Conservation (phyloP, 2,888 invertebrate genomes). For the Allophyes oxyacanthae region DNA sequence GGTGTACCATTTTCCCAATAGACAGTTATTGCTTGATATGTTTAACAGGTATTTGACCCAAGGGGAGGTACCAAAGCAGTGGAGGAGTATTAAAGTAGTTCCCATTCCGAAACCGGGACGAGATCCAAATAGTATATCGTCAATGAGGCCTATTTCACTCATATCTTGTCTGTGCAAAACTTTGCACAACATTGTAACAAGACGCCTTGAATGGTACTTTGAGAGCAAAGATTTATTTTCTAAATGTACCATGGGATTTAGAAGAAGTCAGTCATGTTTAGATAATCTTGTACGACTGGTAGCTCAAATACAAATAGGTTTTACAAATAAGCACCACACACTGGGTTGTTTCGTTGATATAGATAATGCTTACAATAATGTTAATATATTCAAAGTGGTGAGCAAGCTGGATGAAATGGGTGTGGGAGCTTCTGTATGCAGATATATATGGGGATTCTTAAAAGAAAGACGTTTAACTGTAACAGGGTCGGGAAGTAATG, state of each 20-base stretch:
- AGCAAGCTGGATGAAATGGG: not conserved
- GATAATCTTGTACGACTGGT: slow-evolving; percentile 11
- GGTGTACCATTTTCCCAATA: not conserved
- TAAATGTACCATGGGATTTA: slow-evolving; percentile 4
- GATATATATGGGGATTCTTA: not conserved
- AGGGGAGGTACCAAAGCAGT: not conserved
- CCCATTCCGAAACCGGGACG: not conserved
- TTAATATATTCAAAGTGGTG: not conserved
- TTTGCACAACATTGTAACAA: not conserved
- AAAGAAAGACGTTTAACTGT: not conserved
- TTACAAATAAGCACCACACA: slow-evolving; percentile 3
- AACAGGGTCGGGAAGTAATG: not conserved
- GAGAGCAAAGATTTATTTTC: not conserved
- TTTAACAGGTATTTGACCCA: not conserved
- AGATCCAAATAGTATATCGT: not conserved
- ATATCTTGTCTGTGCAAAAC: not conserved
- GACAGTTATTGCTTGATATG: not conserved
- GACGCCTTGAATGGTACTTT: not conserved
- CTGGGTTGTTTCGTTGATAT: slow-evolving; percentile 4
- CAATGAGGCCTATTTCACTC: not conserved
- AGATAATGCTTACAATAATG: not conserved
- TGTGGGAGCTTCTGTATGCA: slow-evolving; percentile 1
- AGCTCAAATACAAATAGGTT: slow-evolving; percentile 3
- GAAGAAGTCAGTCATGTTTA: slow-evolving; percentile 1
- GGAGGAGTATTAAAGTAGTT: not conserved